These are phyloP conservation scores for Oncorhynchus tshawytscha DNA, from an alignment of 2,113 vertebrate genomes.

Conservation along the genomic window DNA sequence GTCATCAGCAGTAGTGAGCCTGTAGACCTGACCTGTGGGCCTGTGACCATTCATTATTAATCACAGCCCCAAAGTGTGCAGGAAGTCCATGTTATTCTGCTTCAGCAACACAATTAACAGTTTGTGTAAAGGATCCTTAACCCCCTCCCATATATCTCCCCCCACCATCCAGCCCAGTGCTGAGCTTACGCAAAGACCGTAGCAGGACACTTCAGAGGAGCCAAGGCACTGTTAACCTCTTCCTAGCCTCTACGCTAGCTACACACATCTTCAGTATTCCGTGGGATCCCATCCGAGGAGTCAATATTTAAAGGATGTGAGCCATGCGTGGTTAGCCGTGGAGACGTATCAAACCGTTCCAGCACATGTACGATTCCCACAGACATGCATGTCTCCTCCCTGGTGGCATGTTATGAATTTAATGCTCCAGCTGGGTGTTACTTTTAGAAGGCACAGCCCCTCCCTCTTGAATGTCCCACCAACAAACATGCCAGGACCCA, in stretches of 20 bases:
- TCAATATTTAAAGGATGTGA: slow-evolving; percentile 4
- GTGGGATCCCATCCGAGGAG: background rate
- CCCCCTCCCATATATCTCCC: background rate
- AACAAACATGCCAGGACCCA: background rate
- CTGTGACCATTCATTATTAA: background rate
- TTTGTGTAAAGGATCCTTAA: too few relatives aligned
- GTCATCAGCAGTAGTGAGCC: background rate
- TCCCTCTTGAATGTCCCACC: background rate
- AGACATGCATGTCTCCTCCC: too few relatives aligned
- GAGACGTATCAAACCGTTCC: background rate
- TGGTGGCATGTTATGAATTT: background rate
- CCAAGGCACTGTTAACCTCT: too few relatives aligned
- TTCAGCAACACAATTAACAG: background rate
- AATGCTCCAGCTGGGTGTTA: background rate
- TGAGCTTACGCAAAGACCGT: too few relatives aligned
- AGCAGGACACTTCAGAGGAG: too few relatives aligned
- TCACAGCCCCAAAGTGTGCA: background rate
- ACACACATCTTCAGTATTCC: background rate
- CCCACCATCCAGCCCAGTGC: too few relatives aligned
- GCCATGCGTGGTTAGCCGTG: background rate
- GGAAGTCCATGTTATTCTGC: background rate
- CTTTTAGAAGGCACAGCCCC: background rate
- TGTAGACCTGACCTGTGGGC: background rate
- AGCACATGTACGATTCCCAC: background rate
- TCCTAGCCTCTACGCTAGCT: too few relatives aligned